phyloP scores from a whole-genome alignment of 2,113 vertebrate genomes.

The Pyrgilauda ruficollis region DNA sequence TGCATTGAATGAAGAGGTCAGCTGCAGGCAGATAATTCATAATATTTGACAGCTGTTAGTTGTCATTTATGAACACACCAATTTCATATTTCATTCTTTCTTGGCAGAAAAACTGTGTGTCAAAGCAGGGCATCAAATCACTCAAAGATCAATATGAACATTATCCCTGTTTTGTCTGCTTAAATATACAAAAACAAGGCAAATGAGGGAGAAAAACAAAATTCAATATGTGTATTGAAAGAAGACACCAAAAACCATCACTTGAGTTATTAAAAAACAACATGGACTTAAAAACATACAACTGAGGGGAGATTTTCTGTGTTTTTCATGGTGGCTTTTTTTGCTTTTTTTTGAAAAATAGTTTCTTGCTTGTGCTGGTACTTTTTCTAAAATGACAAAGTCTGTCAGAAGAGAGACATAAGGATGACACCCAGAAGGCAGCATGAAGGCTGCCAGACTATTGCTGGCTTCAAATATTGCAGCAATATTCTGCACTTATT shows the following conservation, averaged over 20 bases:
- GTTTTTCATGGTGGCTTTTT: accelerated
- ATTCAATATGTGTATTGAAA: neutral
- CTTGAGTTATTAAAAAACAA: neutral
- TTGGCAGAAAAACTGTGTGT: neutral
- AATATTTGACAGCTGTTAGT: neutral
- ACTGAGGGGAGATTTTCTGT: neutral
- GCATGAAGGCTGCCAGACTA: neutral
- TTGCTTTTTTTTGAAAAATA: neutral
- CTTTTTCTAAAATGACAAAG: neutral
- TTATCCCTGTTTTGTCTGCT: neutral
- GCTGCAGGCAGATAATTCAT: neutral
- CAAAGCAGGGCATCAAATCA: neutral
- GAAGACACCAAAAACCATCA: neutral
- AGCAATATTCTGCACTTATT: neutral
- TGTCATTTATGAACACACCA: neutral
- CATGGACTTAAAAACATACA: accelerated
- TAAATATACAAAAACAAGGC: neutral
- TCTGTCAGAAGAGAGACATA: neutral
- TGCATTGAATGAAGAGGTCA: neutral
- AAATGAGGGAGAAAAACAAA: accelerated
- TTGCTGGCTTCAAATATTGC: neutral
- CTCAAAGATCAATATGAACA: neutral
- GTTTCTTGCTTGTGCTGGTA: neutral
- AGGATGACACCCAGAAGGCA: neutral
- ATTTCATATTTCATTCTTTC: neutral